phyloP scores from a whole-genome alignment of 1,140 invertebrate genomes.

The Melanaphis sacchari region DNA sequence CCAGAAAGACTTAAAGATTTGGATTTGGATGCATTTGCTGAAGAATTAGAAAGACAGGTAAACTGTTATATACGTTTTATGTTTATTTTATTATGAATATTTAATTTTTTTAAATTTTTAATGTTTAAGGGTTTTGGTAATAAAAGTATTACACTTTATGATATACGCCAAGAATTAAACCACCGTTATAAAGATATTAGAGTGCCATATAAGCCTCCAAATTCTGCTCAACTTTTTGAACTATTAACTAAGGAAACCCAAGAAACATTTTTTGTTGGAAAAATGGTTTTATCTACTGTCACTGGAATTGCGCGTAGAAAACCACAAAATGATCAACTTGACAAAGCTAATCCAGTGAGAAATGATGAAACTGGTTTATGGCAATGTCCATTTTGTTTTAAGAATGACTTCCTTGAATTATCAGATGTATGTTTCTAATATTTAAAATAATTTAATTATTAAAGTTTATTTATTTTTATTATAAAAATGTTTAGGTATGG shows the following conservation, averaged over 20 bases:
- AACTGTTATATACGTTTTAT: background rate
- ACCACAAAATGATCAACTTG: conserved; percentile 90
- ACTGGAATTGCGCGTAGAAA: conserved; percentile 82
- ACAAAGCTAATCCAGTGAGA: conserved; percentile 92
- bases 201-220: conserved; percentile 78
- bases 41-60: conserved; percentile 92
- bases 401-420: conserved; percentile 93
- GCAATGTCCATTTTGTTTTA: conserved; percentile 97
- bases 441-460: conserved; percentile 18
- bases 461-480: conserved; percentile 43
- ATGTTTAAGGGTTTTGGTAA: conserved; percentile 83
- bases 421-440: conserved; percentile 74
- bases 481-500: conserved; percentile 74
- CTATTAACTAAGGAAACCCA: conserved; percentile 96
- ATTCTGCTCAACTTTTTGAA: conserved; percentile 89
- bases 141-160: conserved; percentile 96
- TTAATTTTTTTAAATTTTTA: conserved; percentile 58
- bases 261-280: conserved; percentile 93
- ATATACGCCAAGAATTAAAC: conserved; percentile 95
- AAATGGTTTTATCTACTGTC: conserved; percentile 80
- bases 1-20: conserved; percentile 95
- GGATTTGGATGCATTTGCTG: conserved; percentile 98
- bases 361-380: conserved; percentile 93
- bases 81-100: conserved; percentile 27
- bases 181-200: conserved; percentile 94